Conservation (phyloP, 2,888 invertebrate genomes). For the Lumbricus terrestris region DNA sequence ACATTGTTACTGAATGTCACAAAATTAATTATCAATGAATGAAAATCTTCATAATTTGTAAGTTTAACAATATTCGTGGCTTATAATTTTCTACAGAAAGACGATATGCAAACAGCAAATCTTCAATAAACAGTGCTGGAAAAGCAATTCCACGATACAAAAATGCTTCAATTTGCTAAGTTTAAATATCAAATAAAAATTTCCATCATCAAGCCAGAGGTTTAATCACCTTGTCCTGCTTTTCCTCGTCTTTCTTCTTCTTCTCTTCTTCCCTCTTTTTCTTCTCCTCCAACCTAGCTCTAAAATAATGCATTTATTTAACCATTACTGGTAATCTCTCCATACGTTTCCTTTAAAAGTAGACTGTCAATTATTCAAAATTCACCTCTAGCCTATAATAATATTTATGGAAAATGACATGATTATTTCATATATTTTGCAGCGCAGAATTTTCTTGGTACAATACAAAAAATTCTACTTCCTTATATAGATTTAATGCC, state of each 20-base stretch:
- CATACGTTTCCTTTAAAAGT: no score
- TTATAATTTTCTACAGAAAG: background rate
- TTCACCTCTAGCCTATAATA: no score
- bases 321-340: no score
- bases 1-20: background rate
- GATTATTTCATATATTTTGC: no score
- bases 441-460: no score
- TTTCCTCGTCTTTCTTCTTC: conserved; percentile 47
- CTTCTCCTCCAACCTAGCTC: conserved; percentile 51
- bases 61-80: background rate
- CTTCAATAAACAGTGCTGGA: background rate
- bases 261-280: conserved; percentile 52
- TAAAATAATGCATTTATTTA: conserved; percentile 32
- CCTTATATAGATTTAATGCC: no score
- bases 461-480: no score
- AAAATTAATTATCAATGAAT: background rate
- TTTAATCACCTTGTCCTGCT: conserved; percentile 6
- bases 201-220: background rate
- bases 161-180: background rate
- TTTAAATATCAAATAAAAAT: background rate
- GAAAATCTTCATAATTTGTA: background rate
- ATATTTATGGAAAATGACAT: no score
- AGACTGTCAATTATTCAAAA: no score
- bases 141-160: no score
- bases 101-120: background rate